Evolutionary conservation across 2,888 invertebrate genomes (phyloP), one percentile per base, ranked within the genome.

Genomic region (Cantharis rustica): DNA sequence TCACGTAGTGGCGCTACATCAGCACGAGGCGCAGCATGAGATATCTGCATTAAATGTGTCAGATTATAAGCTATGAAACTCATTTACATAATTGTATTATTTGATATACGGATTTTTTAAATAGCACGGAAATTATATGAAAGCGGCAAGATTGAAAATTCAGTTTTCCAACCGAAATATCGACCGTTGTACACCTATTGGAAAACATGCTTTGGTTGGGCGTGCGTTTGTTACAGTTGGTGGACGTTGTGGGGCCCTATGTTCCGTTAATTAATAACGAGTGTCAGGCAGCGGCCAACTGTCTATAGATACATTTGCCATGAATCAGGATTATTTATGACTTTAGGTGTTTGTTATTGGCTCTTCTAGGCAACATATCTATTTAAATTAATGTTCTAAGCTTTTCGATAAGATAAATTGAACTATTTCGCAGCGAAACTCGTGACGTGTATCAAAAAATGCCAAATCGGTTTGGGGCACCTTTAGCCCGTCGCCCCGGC

Each of bases 251-350:
- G 80, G 82, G 81, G 82, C 78, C 79, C 83, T 81, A 61, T 83
- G 83, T 83, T 83, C 84, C 82, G 84, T 85, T 86, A 86, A 86
- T 86, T 86, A 86, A 86, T 85, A 84, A 84, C 82, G 82, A 83
- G 82, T 84, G 84, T 84, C 84, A 84, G 84, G 83, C 82, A 80
- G 84, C 83, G 82, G 82, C 80, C 79, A 83, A 83, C 81, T 84
- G 84, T 84, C 84, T 83, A 83, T 84, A 83, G 81, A 80, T 81
- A 82, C 83, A 83, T 82, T 82, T 79, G 80, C 84, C 82, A 85
- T 86, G 85, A 85, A 86, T 86, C 85, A 85, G 83, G 82, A 81
- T 84, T 85, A 85, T 85, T 86, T 85, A 85, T 83, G 82, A 83
- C 81, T 79, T 66, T 77, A 79, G 82, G 80, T 81, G 82, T 83